Evolutionary conservation across 2,113 vertebrate genomes (phyloP).

Genomic region (Sinocyclocheilus grahami): DNA sequence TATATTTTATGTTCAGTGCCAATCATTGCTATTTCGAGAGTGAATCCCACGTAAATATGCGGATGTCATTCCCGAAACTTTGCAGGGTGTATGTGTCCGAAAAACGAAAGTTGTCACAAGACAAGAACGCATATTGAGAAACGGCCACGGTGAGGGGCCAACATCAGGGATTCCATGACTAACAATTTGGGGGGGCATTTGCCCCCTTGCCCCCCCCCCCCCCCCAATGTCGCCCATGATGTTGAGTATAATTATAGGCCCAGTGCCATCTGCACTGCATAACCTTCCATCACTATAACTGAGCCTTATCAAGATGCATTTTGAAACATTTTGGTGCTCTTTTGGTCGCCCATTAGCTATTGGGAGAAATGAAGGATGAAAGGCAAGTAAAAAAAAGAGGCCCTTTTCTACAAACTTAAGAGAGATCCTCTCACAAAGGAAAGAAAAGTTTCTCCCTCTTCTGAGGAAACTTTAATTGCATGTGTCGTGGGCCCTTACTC

Average conservation of each 20-base stretch:
- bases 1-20: too few relatives aligned
- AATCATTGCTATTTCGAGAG: too few relatives aligned
- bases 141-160: too few relatives aligned
- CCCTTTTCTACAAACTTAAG: conserved; percentile 65
- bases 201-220: too few relatives aligned
- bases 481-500: conserved; percentile 57
- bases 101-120: too few relatives aligned
- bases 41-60: too few relatives aligned
- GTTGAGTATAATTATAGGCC: conserved; percentile 10
- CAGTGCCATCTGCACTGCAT: conserved; percentile 57
- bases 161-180: too few relatives aligned
- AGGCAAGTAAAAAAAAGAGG: conserved; percentile 65
- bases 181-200: too few relatives aligned
- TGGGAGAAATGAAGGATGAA: conserved; percentile 69
- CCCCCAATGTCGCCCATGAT: too few relatives aligned
- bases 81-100: too few relatives aligned
- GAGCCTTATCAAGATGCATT: conserved; percentile 64
- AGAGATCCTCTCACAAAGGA: conserved; percentile 61
- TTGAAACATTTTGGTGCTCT: conserved; percentile 63
- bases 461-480: conserved; percentile 71
- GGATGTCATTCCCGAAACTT: too few relatives aligned
- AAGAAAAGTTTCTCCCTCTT: conserved; percentile 57
- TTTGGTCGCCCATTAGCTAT: conserved; percentile 72
- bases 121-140: too few relatives aligned
- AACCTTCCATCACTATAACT: conserved; percentile 66